Evolutionary conservation across 53 echinoderm and acorn worm species (phyloP).

Genomic region (Mesocentrotus franciscanus): DNA sequence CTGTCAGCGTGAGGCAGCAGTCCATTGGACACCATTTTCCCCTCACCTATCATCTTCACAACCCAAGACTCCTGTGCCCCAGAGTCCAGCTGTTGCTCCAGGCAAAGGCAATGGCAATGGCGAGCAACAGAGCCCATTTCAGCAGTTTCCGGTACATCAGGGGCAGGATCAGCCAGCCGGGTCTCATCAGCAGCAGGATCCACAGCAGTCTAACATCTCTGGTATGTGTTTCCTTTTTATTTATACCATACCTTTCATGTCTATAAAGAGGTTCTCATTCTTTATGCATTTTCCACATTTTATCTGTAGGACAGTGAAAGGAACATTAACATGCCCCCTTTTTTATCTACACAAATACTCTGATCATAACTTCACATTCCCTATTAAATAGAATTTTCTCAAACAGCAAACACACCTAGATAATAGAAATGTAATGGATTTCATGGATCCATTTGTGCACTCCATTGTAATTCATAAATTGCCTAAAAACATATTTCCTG

Average conservation of each 20-base stretch:
- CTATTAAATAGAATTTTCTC: too few relatives aligned
- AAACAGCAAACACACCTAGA: too few relatives aligned
- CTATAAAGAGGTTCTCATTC: too few relatives aligned
- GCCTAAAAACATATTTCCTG: not conserved
- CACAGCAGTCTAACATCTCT: constrained; percentile 42
- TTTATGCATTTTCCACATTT: too few relatives aligned
- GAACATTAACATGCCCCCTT: too few relatives aligned
- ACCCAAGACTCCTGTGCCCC: constrained; percentile 82
- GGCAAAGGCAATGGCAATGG: constrained; percentile 28
- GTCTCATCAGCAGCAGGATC: not conserved
- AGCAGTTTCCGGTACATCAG: constrained; percentile 32
- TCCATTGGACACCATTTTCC: constrained; percentile 77
- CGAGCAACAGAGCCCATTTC: constrained; percentile 58
- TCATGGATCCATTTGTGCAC: too few relatives aligned
- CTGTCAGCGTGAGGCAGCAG: constrained; percentile 65
- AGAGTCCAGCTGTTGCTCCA: constrained; percentile 83
- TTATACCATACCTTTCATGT: not conserved
- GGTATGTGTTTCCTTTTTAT: not conserved
- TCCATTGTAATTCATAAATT: too few relatives aligned
- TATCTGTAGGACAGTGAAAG: too few relatives aligned
- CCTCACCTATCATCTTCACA: constrained; percentile 59
- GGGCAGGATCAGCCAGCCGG: constrained; percentile 45
- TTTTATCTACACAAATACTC: too few relatives aligned
- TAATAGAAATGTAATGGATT: too few relatives aligned
- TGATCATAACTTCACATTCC: too few relatives aligned